Base-by-base conservation (phyloP, 2,113 vertebrate genomes). In the Galbula dea region DNA sequence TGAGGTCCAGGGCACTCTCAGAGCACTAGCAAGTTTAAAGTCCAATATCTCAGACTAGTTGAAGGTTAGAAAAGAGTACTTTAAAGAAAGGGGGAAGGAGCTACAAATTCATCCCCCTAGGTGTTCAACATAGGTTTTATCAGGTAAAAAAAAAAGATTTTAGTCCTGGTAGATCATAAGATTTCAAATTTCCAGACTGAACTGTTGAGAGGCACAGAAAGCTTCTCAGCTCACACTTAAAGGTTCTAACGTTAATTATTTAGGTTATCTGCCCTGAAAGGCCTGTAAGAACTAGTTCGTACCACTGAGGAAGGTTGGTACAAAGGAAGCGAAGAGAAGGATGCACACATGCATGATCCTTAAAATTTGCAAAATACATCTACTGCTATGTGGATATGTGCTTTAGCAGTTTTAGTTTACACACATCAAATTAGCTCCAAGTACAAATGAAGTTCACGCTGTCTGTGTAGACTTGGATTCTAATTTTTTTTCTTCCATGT, bases 1-100 rank as follows among this genome's bases (percentile, higher is more conserved):
- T 91, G 89, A 68, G 36, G 43, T 91, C 83, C 72, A 88, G 51
- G 46, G 63, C 43, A 59, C 51, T 83, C 58, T 55, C 66, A 45
- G 37, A 89, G 30, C 46, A 82, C 27, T 79, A 52, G 77, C 57
- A 94, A 88, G 37, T 89, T 74, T 89, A 45, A 96, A 80, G 75
- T 83, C 71, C 80, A 88, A 19, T 86, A 92, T 74, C 78, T 91
- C 78, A 77, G 49, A 91, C 65, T n/a, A 41, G 32, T 32, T 82
- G 65, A 77, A 85, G 58, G 54, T 89, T 85, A 87, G 71, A 92
- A 75, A 81, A n/a, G 5, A 93, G 10, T 75, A 59, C 29, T 86
- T 88, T 27, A 71, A 63, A 52, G 30, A 83, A 74, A 65, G 6
- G 11, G 39, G 20, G 18, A 74, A 85, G 23, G 37, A 85, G 27